Base-by-base conservation (phyloP, 2,797 vertebrate genomes). In the Eupleurogrammus muticus region DNA sequence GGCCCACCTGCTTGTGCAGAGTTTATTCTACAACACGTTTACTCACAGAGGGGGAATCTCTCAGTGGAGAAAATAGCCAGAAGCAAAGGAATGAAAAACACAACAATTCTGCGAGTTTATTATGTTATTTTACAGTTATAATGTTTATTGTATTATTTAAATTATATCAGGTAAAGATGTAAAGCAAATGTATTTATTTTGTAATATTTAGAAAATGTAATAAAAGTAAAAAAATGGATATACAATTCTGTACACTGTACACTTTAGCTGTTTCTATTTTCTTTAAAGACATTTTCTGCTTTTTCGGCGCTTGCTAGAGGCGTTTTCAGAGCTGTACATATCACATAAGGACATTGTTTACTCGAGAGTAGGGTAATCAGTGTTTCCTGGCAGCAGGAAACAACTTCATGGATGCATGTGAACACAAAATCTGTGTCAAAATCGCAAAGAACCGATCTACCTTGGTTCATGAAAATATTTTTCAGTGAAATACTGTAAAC, bases 321-420 rank as follows among this genome's bases (percentile, higher is more conserved):
- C 17, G 36, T 67, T 56, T 50, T 48, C 36, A 28, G 11, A 47
- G 5, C 58, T 66, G 35, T 9, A 7, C 20, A 34, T 36, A 40
- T 47, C 32, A 44, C 32, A 28, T 9, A 46, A 48, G 11, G 14
- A 12, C 17, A 66, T 24, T 55, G 21, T 79, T 73, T 47, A 54
- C 42, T 40, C 38, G 11, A 38, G 34, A 17, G 17, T 36, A 40
- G 5, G 19, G 21, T 67, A 60, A 70, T 73, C 54, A 56, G 61
- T 34, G 32, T 47, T 6, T 71, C 40, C 64, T 57, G 67, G 51
- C 42, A 57, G 63, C 19, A 61, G 28, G n/a, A 70, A 66, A 63
- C 17, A 35, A 24, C 9, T 13, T 51, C 58, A 24, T 14, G 68
- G 5, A 5, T 48, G n/a, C 12, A 28, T 5, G 6, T n/a, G 38